Conservation (phyloP, 2,113 vertebrate genomes). For the Semicossyphus pulcher region DNA sequence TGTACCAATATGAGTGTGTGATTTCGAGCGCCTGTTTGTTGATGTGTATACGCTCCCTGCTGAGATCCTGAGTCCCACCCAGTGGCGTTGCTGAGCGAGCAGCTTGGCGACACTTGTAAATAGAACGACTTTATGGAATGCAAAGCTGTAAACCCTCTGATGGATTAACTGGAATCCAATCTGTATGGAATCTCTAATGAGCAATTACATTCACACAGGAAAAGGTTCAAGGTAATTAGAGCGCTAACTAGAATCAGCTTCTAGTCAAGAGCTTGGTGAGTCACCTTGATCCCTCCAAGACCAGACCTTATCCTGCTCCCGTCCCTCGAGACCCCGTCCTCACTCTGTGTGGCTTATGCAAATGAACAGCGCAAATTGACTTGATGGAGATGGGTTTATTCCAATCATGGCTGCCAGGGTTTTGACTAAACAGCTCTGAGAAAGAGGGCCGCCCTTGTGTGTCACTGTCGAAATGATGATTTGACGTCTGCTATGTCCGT, state of each 20-base stretch:
- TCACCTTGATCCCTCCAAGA: conserved; percentile 68
- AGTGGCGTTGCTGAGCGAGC: conserved; percentile 37
- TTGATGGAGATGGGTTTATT: conserved; percentile 74
- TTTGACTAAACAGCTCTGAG: conserved; percentile 58
- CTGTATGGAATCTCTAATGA: conserved; percentile 78
- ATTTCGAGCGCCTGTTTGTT: conserved; percentile 16
- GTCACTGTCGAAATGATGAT: conserved; percentile 56
- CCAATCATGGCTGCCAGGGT: conserved; percentile 61
- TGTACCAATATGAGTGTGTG: not conserved
- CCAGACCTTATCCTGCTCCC: conserved; percentile 55
- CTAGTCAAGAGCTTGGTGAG: conserved; percentile 66
- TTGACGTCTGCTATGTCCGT: conserved; percentile 53
- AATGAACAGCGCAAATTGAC: conserved; percentile 71
- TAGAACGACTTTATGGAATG: conserved; percentile 57
- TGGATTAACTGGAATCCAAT: conserved; percentile 74
- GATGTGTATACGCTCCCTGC: conserved; percentile 14
- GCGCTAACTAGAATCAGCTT: conserved; percentile 66
- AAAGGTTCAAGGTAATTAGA: conserved; percentile 78
- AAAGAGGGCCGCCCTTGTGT: conserved; percentile 41
- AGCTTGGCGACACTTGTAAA: conserved; percentile 61
- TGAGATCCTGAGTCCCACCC: conserved; percentile 40
- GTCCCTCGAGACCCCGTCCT: conserved; percentile 53
- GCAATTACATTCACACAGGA: conserved; percentile 71
- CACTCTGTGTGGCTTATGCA: conserved; percentile 61
- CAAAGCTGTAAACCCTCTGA: conserved; percentile 61